A percentile compares a stretch with the other conserved stretches of the same genome.
Evolutionary conservation across 2,113 vertebrate species (phyloP).

Genomic region (Melanerpes aurifrons): DNA sequence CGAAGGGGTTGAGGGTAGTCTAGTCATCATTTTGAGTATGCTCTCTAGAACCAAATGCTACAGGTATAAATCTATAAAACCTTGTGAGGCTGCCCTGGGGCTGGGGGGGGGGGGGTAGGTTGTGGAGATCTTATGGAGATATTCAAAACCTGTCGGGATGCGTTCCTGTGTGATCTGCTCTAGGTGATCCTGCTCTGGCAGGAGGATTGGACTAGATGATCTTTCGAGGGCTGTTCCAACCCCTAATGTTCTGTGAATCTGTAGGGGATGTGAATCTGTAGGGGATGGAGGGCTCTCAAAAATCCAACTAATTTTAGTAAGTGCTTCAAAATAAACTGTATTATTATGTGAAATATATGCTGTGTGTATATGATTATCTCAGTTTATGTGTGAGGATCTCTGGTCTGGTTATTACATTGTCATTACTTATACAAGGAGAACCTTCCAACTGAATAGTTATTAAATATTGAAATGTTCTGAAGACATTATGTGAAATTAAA

Average conservation of each 20-base stretch:
- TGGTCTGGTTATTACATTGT: background rate
- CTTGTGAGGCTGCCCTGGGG: background rate
- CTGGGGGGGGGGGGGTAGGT: too few relatives aligned
- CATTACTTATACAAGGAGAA: background rate
- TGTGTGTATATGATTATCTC: background rate
- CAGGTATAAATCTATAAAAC: background rate
- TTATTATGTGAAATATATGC: background rate
- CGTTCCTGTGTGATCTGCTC: too few relatives aligned
- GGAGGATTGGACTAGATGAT: too few relatives aligned
- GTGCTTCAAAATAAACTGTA: background rate
- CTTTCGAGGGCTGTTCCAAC: too few relatives aligned
- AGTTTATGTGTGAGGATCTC: background rate
- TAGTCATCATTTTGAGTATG: background rate
- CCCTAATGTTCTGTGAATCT: too few relatives aligned
- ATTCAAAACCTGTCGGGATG: too few relatives aligned
- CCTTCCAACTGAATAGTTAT: slow-evolving; percentile 16
- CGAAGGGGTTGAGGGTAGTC: background rate
- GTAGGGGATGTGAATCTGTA: too few relatives aligned
- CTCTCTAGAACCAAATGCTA: background rate
- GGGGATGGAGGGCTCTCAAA: background rate
- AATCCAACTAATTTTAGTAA: background rate
- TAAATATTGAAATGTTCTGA: slow-evolving; percentile 51
- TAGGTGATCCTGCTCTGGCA: too few relatives aligned
- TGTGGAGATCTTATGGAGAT: too few relatives aligned
- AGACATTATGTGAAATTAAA: slow-evolving; percentile 30